These are phyloP conservation scores for Apostichopus japonicus DNA, from an alignment of 35 echinoderm and acorn worm species.

Conservation along the genomic window DNA sequence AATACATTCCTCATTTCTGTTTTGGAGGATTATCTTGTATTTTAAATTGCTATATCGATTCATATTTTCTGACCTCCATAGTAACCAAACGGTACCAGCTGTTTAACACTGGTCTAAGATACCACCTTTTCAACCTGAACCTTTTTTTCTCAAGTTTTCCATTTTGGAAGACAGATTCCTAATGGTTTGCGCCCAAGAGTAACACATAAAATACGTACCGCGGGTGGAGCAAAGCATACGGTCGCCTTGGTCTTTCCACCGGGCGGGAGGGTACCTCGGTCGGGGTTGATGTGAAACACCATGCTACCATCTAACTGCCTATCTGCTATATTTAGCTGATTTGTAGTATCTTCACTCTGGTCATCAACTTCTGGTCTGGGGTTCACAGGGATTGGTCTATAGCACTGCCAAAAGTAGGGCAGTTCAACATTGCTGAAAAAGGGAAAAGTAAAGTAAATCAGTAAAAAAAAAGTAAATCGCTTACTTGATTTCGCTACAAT, in stretches of 20 bases:
- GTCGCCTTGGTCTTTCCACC: conserved; percentile 53
- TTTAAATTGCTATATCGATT: neutral
- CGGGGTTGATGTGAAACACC: conserved; percentile 73
- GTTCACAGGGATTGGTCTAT: conserved; percentile 62
- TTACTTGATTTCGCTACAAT: too few species aligned
- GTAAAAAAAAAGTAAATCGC: neutral
- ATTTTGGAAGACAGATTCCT: too few species aligned
- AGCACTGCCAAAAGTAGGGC: conserved; percentile 76
- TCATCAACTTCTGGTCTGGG: conserved; percentile 28
- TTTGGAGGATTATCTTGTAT: too few species aligned
- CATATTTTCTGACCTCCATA: neutral
- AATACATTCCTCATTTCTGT: too few species aligned
- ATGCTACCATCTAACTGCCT: conserved; percentile 62
- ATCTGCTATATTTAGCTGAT: too few species aligned
- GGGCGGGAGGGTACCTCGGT: conserved; percentile 71
- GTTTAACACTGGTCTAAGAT: too few species aligned
- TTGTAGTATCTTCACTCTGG: neutral
- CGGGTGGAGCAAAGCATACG: conserved; percentile 74
- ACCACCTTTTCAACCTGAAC: too few species aligned
- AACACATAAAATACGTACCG: conserved; percentile 34
- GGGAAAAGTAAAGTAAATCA: neutral
- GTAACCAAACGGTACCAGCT: too few species aligned
- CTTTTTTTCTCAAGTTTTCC: too few species aligned
- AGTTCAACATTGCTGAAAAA: conserved; percentile 81
- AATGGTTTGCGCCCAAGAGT: too few species aligned